Evolutionary conservation across 2,888 invertebrate species (phyloP), one percentile per base, ranked within the genome.

Genomic region (Drosophila yooni): DNA sequence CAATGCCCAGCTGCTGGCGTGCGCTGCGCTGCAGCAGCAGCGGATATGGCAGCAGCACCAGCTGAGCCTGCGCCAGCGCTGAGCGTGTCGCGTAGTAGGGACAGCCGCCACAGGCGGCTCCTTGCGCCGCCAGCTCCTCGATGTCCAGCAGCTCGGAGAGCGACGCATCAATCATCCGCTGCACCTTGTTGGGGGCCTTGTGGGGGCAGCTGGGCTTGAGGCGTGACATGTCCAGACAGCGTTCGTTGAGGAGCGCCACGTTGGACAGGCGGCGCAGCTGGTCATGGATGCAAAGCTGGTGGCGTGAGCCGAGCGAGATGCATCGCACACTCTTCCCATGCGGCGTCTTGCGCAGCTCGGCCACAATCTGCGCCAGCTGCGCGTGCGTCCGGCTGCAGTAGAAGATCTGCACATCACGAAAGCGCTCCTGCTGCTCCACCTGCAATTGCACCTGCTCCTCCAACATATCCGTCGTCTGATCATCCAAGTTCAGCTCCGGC

Each of bases 331-430:
- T 93, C 27, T 95, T 94, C 8, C 94, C 95, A 91, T 96, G 98
- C 1, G 95, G 94, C 65, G 98, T 98, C 89, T 96, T 96, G 81
- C 96, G 95, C 2, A 99, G 95, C 94, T 99, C 99, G 52, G 96
- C 95, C n/a, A 99, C 95, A 93, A 99, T 97, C 93, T 99, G 99
- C 0, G 97, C 95, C 48, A 99, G 93, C 92, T 99, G 99, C 1
- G 99, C 99, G 93, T 99, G 99, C 7, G 99, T 99, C 86, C 99
- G 95, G 76, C 98, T 99, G 92, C 98, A 98, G 92, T 98, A 99
- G 91, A 96, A 98, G 74, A 99, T 96, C 96, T 84, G 81, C n/a
- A 69, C 92, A 87, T 81, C 79, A 50, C 69, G 92, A 88, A 72
- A 89, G 6, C 73, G 76, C 7, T 86, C 72, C 11, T 60, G 63